Conservation (phyloP, 2,888 invertebrate genomes). For the Dryobota labecula region DNA sequence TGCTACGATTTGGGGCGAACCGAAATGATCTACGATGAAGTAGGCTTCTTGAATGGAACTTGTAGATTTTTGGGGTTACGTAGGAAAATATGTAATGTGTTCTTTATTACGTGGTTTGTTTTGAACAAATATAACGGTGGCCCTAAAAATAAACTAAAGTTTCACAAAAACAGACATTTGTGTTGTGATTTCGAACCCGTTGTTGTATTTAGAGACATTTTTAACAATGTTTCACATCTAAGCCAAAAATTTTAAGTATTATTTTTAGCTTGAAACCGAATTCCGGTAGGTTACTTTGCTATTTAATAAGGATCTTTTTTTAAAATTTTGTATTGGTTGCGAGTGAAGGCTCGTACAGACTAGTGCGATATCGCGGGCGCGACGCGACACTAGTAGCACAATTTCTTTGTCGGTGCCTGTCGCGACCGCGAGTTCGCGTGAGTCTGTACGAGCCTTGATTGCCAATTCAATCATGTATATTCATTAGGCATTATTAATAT, state of each 20-base stretch:
- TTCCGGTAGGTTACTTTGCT: background rate
- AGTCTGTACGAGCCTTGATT: too few species aligned
- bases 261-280: background rate
- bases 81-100: background rate
- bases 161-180: background rate
- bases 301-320: background rate
- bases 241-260: background rate
- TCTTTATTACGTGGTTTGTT: background rate
- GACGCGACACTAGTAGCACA: too few species aligned
- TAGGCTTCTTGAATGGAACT: conserved; percentile 14
- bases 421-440: too few species aligned
- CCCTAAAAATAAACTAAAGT: background rate
- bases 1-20: conserved; percentile 45
- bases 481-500: conserved; percentile 22
- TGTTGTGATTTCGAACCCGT: background rate
- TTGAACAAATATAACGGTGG: background rate
- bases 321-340: background rate
- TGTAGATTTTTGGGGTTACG: conserved; percentile 1
- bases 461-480: conserved; percentile 25
- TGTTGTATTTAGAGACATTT: too few species aligned
- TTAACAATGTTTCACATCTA: background rate
- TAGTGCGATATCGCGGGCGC: too few species aligned
- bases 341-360: too few species aligned
- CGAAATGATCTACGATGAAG: conserved; percentile 39
- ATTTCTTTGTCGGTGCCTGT: too few species aligned